phyloP scores from a whole-genome alignment of 1,140 invertebrate species.

The Teleopsis dalmanni region DNA sequence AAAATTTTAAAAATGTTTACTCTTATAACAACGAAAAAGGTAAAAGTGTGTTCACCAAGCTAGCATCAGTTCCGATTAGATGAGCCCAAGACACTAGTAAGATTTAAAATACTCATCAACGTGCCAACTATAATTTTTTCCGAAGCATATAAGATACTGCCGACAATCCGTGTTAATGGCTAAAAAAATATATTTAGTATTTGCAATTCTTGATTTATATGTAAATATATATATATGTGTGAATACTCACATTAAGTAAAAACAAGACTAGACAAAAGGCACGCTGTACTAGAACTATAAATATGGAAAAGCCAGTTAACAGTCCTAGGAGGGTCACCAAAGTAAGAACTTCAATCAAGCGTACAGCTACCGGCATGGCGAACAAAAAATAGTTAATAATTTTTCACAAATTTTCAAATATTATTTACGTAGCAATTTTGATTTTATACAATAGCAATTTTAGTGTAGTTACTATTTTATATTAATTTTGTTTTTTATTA shows the following conservation, averaged over 20 bases:
- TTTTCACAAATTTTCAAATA: too few relatives aligned
- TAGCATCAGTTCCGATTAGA: too few relatives aligned
- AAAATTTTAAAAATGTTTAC: too few relatives aligned
- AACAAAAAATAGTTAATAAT: too few relatives aligned
- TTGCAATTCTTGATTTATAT: not conserved
- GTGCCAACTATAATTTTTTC: constrained; percentile 14
- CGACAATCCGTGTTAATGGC: constrained; percentile 7
- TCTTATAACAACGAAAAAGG: too few relatives aligned
- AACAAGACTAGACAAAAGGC: constrained; percentile 8
- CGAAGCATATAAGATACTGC: constrained; percentile 7
- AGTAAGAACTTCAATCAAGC: constrained; percentile 15
- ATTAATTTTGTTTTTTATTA: too few relatives aligned
- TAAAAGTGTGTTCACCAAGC: too few relatives aligned
- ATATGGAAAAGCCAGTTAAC: constrained; percentile 13
- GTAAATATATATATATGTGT: not conserved
- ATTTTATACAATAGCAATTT: too few relatives aligned
- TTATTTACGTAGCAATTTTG: too few relatives aligned
- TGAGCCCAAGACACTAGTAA: constrained; percentile 6
- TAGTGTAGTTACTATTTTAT: too few relatives aligned
- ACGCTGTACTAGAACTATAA: constrained; percentile 14
- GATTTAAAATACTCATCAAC: constrained; percentile 8
- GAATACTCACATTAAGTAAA: constrained; percentile 11
- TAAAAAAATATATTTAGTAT: not conserved
- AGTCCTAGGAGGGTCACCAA: constrained; percentile 14
- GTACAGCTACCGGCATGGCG: constrained; percentile 15